A percentile compares a stretch with the other conserved stretches of the same genome.
Evolutionary conservation across 2,888 invertebrate genomes (phyloP).

Genomic region (Xiphydria camelus): DNA sequence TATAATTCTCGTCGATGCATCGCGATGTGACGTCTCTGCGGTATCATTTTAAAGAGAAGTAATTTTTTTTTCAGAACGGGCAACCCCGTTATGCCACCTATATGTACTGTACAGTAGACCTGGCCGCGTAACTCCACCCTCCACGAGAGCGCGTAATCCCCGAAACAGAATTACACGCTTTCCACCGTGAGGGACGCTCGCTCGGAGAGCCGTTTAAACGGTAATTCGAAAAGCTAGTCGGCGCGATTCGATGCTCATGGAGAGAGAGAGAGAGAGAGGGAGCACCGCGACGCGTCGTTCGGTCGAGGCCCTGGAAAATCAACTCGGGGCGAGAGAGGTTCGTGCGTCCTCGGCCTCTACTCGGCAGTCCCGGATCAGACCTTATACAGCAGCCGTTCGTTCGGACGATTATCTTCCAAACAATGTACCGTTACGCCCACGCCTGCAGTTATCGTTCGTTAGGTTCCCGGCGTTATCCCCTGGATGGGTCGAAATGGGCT

Average conservation of each 20-base stretch:
- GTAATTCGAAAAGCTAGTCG: slow-evolving; percentile 30
- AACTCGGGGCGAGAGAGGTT: too few species aligned
- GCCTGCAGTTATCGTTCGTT: slow-evolving; percentile 13
- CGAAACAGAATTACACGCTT: too few species aligned
- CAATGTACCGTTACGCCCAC: slow-evolving; percentile 20
- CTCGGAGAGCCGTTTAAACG: slow-evolving; percentile 34
- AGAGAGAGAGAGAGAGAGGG: neutral
- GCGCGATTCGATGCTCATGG: too few species aligned
- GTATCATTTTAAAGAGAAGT: too few species aligned
- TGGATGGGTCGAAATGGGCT: neutral
- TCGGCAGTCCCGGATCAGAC: slow-evolving; percentile 15
- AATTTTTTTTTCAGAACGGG: too few species aligned
- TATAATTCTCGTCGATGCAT: too few species aligned
- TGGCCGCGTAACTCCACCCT: too few species aligned
- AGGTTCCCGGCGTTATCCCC: slow-evolving; percentile 14
- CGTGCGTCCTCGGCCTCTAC: too few species aligned
- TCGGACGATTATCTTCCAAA: slow-evolving; percentile 24
- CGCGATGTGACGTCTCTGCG: too few species aligned
- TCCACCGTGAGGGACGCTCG: slow-evolving; percentile 5
- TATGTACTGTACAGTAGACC: too few species aligned
- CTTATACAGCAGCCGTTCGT: slow-evolving; percentile 14
- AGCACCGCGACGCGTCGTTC: neutral
- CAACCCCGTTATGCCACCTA: too few species aligned
- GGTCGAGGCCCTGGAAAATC: too few species aligned
- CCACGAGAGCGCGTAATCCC: slow-evolving; percentile 1